Conservation (phyloP, 2,888 invertebrate genomes). For the Leuctra nigra region DNA sequence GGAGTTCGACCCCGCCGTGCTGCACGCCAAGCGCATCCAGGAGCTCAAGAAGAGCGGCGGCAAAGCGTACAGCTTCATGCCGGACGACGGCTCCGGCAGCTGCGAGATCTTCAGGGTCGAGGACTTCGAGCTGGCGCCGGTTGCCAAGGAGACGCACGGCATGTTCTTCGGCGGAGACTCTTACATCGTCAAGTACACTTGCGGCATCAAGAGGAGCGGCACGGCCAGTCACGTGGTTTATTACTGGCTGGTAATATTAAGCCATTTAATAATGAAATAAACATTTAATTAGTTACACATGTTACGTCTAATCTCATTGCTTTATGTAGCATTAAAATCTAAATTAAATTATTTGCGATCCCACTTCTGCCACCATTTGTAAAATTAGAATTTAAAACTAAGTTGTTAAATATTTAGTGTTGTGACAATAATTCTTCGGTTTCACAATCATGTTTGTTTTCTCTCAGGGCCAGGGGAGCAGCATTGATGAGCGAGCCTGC, state of each 20-base stretch:
- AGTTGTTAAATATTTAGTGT: too few relatives aligned
- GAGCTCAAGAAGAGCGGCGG: slow-evolving; percentile 49
- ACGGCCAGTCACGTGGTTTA: slow-evolving; percentile 54
- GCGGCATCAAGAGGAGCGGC: slow-evolving; percentile 46
- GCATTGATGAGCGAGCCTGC: slow-evolving; percentile 47
- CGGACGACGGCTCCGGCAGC: slow-evolving; percentile 61
- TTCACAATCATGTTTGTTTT: neutral
- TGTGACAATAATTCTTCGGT: too few relatives aligned
- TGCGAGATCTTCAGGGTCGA: slow-evolving; percentile 48
- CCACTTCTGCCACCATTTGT: neutral
- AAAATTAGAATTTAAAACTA: neutral
- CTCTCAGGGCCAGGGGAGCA: slow-evolving; percentile 43
- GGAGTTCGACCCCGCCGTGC: slow-evolving; percentile 32
- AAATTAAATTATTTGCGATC: neutral
- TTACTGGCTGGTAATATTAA: slow-evolving; percentile 62
- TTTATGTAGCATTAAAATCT: neutral
- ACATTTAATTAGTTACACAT: neutral
- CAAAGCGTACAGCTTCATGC: slow-evolving; percentile 61
- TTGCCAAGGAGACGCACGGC: slow-evolving; percentile 43
- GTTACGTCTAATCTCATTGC: neutral
- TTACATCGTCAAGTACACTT: slow-evolving; percentile 62
- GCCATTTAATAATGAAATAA: neutral
- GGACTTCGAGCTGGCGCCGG: slow-evolving; percentile 44
- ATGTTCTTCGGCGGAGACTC: slow-evolving; percentile 57
- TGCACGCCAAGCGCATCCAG: slow-evolving; percentile 35